Evolutionary conservation across 2,888 invertebrate species (phyloP), one percentile per base, ranked within the genome.

Genomic region (Lymantria monacha): DNA sequence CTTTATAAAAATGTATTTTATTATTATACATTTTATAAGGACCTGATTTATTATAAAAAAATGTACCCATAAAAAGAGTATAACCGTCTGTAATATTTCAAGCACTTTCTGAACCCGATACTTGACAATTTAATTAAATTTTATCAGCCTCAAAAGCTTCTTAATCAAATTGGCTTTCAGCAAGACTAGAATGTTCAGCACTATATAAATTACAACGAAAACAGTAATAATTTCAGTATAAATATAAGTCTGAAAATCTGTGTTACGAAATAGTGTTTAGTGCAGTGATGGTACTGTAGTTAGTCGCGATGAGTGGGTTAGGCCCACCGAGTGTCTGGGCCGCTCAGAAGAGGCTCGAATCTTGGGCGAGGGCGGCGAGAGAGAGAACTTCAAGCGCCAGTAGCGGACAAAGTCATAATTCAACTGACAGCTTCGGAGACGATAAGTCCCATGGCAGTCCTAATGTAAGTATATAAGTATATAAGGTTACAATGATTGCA

Each of bases 321-420:
- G 95, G 95, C 66, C 95, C 95, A 51, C 94, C 95, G 12, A 94
- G 94, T 55, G 95, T 95, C 68, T 95, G 95, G 95, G 94, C 95
- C 57, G 94, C 95, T 30, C 95, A 95, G 81, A 95, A 95, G 79
- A 87, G 95, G 59, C 91, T 95, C 42, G 95, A 95, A 79, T 94
- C 95, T 9, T 95, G 95, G 95, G 95, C 95, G 1, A 88, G 94
- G 50, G 94, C 95, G 45, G 95, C 95, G 43, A 93, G 95, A 71
- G 95, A 95, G 73, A 87, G 95, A 43, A 93, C 93, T 1, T 89
- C 87, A 3, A 90, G 90, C 37, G 90, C 91, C 14, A 92, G 91
- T 70, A 92, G 92, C 68, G 92, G 92, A n/a, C 92, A 92, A 62
- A 93, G 92, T 64, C 92, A 89, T 63, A 92, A 90, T 66, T 93